Evolutionary conservation across 1,140 invertebrate species (phyloP).

Genomic region (Drosophila hydei): DNA sequence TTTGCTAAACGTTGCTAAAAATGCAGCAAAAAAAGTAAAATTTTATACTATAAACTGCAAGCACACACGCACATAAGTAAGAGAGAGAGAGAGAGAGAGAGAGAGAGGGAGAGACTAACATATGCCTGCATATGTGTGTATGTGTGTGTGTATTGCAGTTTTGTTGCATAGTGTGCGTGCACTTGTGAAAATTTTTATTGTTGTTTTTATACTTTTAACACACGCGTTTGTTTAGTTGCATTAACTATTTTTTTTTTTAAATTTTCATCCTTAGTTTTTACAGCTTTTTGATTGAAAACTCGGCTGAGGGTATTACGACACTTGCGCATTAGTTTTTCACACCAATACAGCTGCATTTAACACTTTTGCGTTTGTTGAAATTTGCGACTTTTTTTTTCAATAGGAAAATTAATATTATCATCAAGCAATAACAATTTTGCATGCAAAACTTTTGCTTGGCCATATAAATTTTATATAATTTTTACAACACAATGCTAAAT

Average conservation of each 20-base stretch:
- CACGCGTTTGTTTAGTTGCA: slow-evolving; percentile 1
- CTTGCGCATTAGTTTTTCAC: slow-evolving; percentile 25
- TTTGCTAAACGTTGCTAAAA: slow-evolving; percentile 8
- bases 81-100: slow-evolving; percentile 5
- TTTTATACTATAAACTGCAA: slow-evolving; percentile 38
- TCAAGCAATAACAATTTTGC: slow-evolving; percentile 9
- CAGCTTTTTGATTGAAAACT: slow-evolving; percentile 1
- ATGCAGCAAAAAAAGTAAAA: slow-evolving; percentile 17
- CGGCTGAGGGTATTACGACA: slow-evolving; percentile 33
- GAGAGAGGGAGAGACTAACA: neutral
- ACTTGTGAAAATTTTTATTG: slow-evolving; percentile 42
- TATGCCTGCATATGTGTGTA: slow-evolving; percentile 11
- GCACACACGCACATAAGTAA: slow-evolving; percentile 22
- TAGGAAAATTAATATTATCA: slow-evolving; percentile 10
- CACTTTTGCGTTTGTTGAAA: slow-evolving; percentile 18
- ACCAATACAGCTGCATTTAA: slow-evolving; percentile 34
- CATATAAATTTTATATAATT: slow-evolving; percentile 48
- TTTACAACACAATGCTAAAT: slow-evolving; percentile 32
- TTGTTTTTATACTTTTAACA: slow-evolving; percentile 21
- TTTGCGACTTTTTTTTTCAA: slow-evolving; percentile 10
- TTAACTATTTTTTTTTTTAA: neutral
- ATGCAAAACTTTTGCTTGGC: slow-evolving; percentile 33
- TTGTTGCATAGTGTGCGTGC: slow-evolving; percentile 26
- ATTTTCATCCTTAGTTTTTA: neutral
- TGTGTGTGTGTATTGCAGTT: slow-evolving; percentile 33